Conservation (phyloP, 2,113 vertebrate species). For the Mionectes macconnelli region DNA sequence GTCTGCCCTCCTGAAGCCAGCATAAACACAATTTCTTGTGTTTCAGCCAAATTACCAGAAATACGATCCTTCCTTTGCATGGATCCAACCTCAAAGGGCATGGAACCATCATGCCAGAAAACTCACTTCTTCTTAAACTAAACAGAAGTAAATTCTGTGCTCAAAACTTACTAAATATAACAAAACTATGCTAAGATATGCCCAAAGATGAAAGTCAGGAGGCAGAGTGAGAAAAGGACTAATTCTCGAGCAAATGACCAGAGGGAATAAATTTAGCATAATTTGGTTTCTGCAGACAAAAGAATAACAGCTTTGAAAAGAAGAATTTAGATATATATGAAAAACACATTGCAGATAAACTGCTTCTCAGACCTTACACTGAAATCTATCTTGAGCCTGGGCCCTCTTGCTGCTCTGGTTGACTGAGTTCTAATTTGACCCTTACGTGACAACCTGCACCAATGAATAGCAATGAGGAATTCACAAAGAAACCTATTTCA, state of each 20-base stretch:
- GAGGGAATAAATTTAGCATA: background rate
- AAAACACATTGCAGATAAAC: background rate
- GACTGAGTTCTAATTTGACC: slow-evolving; percentile 48
- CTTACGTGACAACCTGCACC: slow-evolving; percentile 24
- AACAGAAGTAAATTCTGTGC: background rate
- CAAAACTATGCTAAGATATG: background rate
- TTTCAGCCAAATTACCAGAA: slow-evolving; percentile 26
- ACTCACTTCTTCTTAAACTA: background rate
- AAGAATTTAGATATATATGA: background rate
- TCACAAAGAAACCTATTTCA: slow-evolving; percentile 53
- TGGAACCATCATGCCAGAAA: background rate
- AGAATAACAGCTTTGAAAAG: background rate
- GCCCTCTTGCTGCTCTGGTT: slow-evolving; percentile 3
- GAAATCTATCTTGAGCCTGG: background rate
- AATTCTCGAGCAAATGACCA: background rate
- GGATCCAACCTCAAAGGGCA: background rate
- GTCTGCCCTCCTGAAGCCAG: slow-evolving; percentile 30
- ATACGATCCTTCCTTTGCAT: background rate
- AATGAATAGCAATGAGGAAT: slow-evolving; percentile 62
- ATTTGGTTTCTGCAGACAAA: background rate
- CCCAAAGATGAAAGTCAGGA: background rate
- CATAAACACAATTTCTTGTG: background rate
- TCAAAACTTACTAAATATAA: background rate
- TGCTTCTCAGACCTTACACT: background rate
- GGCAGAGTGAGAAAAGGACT: background rate